phyloP scores from a whole-genome alignment of 2,113 vertebrate genomes.

The Cromileptes altivelis region DNA sequence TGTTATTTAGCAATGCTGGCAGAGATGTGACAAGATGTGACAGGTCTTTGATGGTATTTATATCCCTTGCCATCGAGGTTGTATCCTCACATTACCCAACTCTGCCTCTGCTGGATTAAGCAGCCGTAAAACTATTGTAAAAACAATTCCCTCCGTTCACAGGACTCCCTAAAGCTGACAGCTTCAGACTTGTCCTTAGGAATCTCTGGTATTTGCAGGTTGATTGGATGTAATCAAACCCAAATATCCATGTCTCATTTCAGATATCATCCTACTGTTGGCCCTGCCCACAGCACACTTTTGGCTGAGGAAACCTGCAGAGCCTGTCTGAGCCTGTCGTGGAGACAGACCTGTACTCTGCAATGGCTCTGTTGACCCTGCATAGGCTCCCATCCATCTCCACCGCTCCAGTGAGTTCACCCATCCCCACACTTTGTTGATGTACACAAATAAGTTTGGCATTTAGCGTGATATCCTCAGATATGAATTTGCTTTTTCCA shows the following conservation, averaged over 20 bases:
- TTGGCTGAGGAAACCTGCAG: constrained; percentile 61
- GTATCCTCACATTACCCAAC: not conserved
- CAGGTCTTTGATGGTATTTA: not conserved
- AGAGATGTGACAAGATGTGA: not conserved
- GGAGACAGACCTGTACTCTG: constrained; percentile 35
- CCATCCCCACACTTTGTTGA: not conserved
- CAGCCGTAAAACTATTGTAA: not conserved
- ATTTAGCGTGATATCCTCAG: constrained; percentile 5
- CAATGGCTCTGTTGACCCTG: constrained; percentile 91
- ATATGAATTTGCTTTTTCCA: constrained; percentile 14
- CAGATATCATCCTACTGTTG: constrained; percentile 27
- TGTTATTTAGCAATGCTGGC: not conserved
- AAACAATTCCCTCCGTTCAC: not conserved
- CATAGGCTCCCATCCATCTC: constrained; percentile 85
- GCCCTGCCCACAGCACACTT: constrained; percentile 13
- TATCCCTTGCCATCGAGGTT: not conserved
- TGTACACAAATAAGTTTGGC: not conserved
- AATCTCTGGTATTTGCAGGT: not conserved
- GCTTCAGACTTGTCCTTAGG: not conserved
- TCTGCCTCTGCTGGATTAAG: not conserved
- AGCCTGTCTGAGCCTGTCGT: constrained; percentile 67
- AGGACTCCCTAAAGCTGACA: not conserved
- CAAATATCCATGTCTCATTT: constrained; percentile 48
- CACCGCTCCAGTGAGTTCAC: constrained; percentile 70
- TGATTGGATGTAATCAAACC: not conserved